phyloP scores from a whole-genome alignment of 1,140 invertebrate genomes.

The Macrosteles quadrilineatus region DNA sequence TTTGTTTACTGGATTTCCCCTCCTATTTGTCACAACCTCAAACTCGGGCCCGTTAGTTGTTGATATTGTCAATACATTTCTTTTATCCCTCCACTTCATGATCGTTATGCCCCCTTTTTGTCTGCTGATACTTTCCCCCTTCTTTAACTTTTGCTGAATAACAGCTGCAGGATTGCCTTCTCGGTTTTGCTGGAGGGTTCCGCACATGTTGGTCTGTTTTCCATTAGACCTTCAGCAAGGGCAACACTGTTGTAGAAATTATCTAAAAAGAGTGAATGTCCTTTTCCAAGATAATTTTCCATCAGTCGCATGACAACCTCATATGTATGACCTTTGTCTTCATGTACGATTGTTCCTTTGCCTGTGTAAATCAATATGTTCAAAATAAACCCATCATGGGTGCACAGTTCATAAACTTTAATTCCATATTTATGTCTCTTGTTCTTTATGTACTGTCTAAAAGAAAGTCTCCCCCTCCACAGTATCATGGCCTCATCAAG shows the following conservation, averaged over 20 bases:
- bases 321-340: neutral
- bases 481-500: too few relatives aligned
- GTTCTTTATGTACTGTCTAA: too few relatives aligned
- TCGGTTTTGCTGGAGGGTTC: neutral
- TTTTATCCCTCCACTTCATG: too few relatives aligned
- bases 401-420: too few relatives aligned
- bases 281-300: too few relatives aligned
- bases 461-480: too few relatives aligned
- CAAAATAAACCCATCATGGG: neutral
- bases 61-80: neutral
- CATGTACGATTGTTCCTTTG: neutral
- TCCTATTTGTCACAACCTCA: neutral
- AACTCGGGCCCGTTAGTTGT: neutral
- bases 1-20: too few relatives aligned
- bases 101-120: too few relatives aligned
- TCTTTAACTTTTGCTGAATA: neutral
- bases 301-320: neutral
- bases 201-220: neutral
- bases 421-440: too few relatives aligned
- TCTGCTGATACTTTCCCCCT: too few relatives aligned
- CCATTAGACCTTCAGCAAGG: neutral
- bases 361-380: neutral
- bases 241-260: neutral
- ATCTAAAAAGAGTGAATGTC: too few relatives aligned
- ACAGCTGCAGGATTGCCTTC: neutral